A percentile compares a stretch with the other conserved stretches of the same genome.
Evolutionary conservation across 2,888 invertebrate genomes (phyloP).

Genomic region (Blomia tropicalis): DNA sequence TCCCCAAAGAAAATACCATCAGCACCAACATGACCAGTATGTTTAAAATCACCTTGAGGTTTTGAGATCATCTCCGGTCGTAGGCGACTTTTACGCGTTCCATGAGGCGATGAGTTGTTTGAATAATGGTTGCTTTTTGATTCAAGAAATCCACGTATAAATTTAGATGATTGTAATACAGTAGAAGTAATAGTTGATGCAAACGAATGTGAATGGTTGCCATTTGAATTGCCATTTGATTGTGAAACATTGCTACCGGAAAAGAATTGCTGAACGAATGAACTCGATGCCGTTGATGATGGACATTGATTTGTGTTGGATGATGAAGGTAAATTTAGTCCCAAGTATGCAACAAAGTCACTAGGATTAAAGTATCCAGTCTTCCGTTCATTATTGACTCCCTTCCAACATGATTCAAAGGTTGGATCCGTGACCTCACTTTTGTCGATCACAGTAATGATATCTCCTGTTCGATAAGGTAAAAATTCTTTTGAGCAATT

Average conservation of each 20-base stretch:
- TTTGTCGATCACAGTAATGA: conserved; percentile 79
- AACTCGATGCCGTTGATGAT: neutral
- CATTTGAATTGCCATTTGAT: neutral
- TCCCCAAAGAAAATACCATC: conserved; percentile 96
- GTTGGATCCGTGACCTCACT: conserved; percentile 34
- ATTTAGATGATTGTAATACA: conserved; percentile 21
- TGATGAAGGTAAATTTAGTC: conserved; percentile 51
- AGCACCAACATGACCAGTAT: conserved; percentile 85
- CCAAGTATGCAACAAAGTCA: conserved; percentile 69
- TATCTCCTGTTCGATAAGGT: conserved; percentile 66
- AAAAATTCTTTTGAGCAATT: conserved; percentile 50
- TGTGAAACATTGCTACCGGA: conserved; percentile 1
- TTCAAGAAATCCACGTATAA: conserved; percentile 24
- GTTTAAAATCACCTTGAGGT: conserved; percentile 89
- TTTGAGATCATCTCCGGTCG: conserved; percentile 85
- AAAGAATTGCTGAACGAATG: conserved; percentile 1
- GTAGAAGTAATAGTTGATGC: conserved; percentile 17
- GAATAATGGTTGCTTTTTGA: conserved; percentile 34
- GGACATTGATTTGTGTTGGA: neutral
- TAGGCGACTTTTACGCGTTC: conserved; percentile 45
- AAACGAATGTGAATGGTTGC: neutral
- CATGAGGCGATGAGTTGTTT: conserved; percentile 38
- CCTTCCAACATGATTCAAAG: conserved; percentile 56
- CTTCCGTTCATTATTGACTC: conserved; percentile 56
- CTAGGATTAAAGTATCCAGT: conserved; percentile 83